Evolutionary conservation across 2,888 invertebrate species (phyloP).

Genomic region (Drosophila ustulata): DNA sequence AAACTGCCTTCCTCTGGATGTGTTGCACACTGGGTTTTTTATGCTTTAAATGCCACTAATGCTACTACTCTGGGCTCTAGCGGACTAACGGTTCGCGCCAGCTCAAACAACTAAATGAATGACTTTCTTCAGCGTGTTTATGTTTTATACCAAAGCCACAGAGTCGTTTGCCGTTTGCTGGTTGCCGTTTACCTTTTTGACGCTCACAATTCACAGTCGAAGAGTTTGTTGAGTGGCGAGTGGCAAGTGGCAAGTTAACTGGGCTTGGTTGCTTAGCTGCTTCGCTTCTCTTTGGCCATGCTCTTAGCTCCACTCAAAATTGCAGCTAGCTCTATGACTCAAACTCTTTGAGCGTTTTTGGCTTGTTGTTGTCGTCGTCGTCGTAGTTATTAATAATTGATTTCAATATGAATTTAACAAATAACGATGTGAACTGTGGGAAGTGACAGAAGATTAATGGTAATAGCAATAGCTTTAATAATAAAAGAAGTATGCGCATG

Average conservation of each 20-base stretch:
- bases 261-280: constrained; percentile 22
- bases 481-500: too few relatives aligned
- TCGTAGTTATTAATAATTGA: constrained; percentile 28
- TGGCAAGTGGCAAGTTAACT: constrained; percentile 45
- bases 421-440: constrained; percentile 4
- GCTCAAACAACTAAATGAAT: constrained; percentile 83
- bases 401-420: background rate
- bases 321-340: constrained; percentile 3
- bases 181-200: constrained; percentile 19
- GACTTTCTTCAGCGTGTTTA: constrained; percentile 83
- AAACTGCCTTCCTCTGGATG: background rate
- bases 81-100: constrained; percentile 72
- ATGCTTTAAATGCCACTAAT: constrained; percentile 58
- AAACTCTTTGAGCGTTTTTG: constrained; percentile 26
- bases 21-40: constrained; percentile 54
- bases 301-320: constrained; percentile 30
- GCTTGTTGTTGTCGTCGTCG: background rate
- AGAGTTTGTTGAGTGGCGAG: constrained; percentile 47
- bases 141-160: constrained; percentile 82
- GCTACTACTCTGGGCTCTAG: constrained; percentile 14
- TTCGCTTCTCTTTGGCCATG: constrained; percentile 43
- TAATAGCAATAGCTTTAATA: background rate
- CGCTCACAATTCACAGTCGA: constrained; percentile 31
- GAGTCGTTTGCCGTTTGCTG: constrained; percentile 13
- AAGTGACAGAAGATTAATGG: background rate